These are phyloP conservation scores for Siphamia tubifer DNA, from an alignment of 2,113 vertebrate genomes.

Conservation along the genomic window DNA sequence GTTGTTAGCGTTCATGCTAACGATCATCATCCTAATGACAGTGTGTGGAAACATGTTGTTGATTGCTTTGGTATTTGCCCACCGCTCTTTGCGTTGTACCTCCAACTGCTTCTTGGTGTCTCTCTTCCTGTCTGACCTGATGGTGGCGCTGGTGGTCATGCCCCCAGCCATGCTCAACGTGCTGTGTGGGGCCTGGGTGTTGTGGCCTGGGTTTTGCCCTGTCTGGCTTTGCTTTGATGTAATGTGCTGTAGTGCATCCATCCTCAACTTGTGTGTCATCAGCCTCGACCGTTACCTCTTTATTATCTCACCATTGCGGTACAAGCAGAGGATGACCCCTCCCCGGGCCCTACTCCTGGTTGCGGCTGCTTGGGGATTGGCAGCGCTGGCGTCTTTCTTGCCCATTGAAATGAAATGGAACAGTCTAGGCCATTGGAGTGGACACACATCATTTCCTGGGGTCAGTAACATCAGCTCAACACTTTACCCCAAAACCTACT, in stretches of 20 bases:
- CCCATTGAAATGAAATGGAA: slow-evolving; percentile 97
- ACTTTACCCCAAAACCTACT: slow-evolving; percentile 65
- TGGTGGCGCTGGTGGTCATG: slow-evolving; percentile 98
- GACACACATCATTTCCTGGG: not conserved
- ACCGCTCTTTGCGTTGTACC: slow-evolving; percentile 92
- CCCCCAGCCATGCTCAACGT: slow-evolving; percentile 95
- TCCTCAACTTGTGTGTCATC: slow-evolving; percentile 96
- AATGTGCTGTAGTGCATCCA: slow-evolving; percentile 98
- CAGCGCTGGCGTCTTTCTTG: slow-evolving; percentile 90
- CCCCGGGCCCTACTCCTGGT: slow-evolving; percentile 87
- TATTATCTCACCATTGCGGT: slow-evolving; percentile 93
- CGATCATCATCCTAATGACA: slow-evolving; percentile 89
- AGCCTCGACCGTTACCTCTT: slow-evolving; percentile 96
- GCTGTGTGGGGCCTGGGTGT: slow-evolving; percentile 91
- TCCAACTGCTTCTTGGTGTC: slow-evolving; percentile 98
- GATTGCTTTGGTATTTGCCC: slow-evolving; percentile 89
- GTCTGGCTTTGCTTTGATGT: slow-evolving; percentile 95
- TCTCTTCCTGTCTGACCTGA: slow-evolving; percentile 93
- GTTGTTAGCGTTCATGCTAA: slow-evolving; percentile 84
- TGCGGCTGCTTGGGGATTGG: slow-evolving; percentile 89
- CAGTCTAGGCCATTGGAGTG: slow-evolving; percentile 74
- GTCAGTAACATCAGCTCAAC: slow-evolving; percentile 50
- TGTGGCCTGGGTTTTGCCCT: slow-evolving; percentile 86
- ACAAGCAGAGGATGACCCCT: slow-evolving; percentile 94
- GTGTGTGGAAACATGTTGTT: slow-evolving; percentile 86